Conservation (phyloP, 2,113 vertebrate species). For the Struthio camelus region DNA sequence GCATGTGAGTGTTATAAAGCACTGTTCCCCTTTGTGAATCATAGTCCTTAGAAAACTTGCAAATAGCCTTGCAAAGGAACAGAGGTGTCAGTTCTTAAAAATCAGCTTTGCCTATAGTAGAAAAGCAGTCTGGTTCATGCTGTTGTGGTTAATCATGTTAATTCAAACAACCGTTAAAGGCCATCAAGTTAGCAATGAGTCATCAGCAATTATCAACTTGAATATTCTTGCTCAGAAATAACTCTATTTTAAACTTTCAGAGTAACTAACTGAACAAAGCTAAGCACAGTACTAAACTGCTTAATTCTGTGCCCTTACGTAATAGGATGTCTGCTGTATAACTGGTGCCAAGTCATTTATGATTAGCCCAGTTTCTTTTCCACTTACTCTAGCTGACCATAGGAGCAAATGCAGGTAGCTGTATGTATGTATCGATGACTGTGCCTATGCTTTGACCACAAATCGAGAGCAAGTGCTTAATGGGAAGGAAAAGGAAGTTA, state of each 20-base stretch:
- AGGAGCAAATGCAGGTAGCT: neutral
- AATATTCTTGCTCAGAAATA: neutral
- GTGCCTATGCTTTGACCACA: neutral
- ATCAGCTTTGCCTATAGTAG: neutral
- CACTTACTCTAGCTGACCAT: neutral
- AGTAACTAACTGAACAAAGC: neutral
- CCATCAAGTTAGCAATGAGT: neutral
- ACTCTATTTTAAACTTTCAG: neutral
- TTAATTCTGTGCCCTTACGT: neutral
- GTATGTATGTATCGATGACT: neutral
- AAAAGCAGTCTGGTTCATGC: neutral
- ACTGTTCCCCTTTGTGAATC: neutral
- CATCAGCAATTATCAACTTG: neutral
- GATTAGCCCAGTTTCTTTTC: neutral
- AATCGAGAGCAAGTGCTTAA: neutral
- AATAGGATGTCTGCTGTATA: neutral
- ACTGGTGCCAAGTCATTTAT: neutral
- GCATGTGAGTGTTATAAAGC: fast-evolving
- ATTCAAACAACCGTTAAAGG: neutral
- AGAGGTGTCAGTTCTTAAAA: neutral
- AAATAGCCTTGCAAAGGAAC: neutral
- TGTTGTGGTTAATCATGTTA: neutral
- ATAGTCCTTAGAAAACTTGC: neutral
- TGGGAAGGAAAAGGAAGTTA: neutral
- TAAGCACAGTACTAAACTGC: neutral